Evolutionary conservation across 2,888 invertebrate genomes (phyloP).

Genomic region (Gandaritis pyraliata): DNA sequence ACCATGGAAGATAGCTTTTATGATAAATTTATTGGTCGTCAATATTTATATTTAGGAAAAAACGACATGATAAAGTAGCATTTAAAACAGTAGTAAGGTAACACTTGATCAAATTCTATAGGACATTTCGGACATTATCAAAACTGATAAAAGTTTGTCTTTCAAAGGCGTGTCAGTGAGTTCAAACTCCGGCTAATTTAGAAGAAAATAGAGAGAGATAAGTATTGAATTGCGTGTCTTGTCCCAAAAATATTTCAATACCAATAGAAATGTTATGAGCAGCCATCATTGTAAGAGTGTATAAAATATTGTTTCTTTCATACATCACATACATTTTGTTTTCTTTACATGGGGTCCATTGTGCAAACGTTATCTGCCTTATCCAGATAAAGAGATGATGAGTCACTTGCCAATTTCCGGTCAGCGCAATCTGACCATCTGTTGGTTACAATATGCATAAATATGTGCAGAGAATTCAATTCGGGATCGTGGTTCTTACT

Average conservation of each 20-base stretch:
- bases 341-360: constrained; percentile 32
- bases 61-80: neutral
- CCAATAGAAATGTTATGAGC: neutral
- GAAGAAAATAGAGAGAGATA: constrained; percentile 5
- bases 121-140: neutral
- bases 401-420: constrained; percentile 72
- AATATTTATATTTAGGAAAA: constrained; percentile 21
- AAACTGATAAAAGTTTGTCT: neutral
- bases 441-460: constrained; percentile 69
- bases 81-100: neutral
- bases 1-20: constrained; percentile 54
- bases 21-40: constrained; percentile 40
- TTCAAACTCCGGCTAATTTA: neutral
- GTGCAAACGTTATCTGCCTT: constrained; percentile 48
- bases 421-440: constrained; percentile 73
- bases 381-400: constrained; percentile 69
- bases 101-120: neutral
- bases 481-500: constrained; percentile 48
- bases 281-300: neutral
- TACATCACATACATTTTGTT: constrained; percentile 40
- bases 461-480: constrained; percentile 56
- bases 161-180: constrained; percentile 12
- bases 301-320: neutral
- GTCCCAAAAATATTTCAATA: neutral
- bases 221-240: constrained; percentile 3